Evolutionary conservation across 1,140 invertebrate genomes (phyloP), one percentile per base, ranked within the genome.

Genomic region (Drosophila serrata): DNA sequence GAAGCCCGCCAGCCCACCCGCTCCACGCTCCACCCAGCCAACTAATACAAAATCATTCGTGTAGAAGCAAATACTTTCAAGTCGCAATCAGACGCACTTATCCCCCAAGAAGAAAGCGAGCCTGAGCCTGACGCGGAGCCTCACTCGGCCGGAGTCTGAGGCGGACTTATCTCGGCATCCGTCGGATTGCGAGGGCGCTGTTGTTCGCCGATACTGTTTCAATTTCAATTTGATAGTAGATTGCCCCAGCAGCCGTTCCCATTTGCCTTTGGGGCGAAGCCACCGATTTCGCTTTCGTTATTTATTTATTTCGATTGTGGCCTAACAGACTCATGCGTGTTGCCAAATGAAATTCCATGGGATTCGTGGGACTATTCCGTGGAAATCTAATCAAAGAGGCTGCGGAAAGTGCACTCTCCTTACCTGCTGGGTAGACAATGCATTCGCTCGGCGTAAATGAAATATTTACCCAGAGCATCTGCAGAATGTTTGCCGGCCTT

Each of bases 171-270:
- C 64, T 42, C n/a, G 40, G n/a, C 51, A 43, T 22, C 64, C 56
- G 17, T 62, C 31, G 58, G 40, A 31, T 33, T 64, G 42, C 22
- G 45, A 27, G 45, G 45, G 45, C 63, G 29, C 27, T 43, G 60
- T 59, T 39, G 57, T 24, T 59, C 53, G 59, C 46, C 49, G 69
- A 48, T 60, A 51, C 62, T 59, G 79, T 58, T 65, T 88, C 80
- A 81, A 75, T 90, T 80, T 87, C 72, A 77, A 70, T 80, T 90
- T 65, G 58, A 84, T 84, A 68, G 72, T 75, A 70, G 80, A 80
- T 90, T 82, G 60, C 45, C 68, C 68, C 63, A 17, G 56, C 42
- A 59, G 59, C 48, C 60, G 59, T 39, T 31, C 31, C 31, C 63
- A 61, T 61, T 70, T 60, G 61, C 42, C 58, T 17, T 31, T 33